These are phyloP conservation scores for Delphinus delphis DNA, from an alignment of 2,113 vertebrate species.

Conservation along the genomic window DNA sequence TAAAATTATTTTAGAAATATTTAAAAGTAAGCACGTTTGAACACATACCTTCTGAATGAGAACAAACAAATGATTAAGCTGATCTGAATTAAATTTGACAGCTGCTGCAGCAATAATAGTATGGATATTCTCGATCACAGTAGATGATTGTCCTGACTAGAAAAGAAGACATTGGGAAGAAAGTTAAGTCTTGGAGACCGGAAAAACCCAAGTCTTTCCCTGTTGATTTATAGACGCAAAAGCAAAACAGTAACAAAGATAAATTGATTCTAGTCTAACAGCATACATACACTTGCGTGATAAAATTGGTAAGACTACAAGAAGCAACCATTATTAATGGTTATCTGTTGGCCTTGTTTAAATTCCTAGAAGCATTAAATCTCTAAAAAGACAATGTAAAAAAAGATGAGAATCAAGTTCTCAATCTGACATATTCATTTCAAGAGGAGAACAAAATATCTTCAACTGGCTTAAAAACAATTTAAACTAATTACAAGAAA, in stretches of 20 bases:
- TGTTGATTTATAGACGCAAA: neutral
- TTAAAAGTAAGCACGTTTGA: neutral
- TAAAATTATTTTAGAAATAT: neutral
- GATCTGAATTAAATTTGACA: constrained; percentile 97
- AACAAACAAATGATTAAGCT: constrained; percentile 97
- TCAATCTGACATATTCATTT: constrained; percentile 1
- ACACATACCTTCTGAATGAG: constrained; percentile 95
- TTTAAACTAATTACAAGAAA: neutral
- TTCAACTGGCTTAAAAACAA: neutral
- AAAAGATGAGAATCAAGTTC: neutral
- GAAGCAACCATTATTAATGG: neutral
- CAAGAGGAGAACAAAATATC: constrained; percentile 38
- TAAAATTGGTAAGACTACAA: neutral
- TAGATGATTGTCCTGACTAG: constrained; percentile 97
- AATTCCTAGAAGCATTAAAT: neutral
- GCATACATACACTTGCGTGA: neutral
- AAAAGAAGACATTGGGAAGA: constrained; percentile 38
- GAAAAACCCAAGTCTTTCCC: neutral
- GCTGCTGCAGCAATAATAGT: constrained; percentile 98
- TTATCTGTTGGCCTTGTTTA: neutral
- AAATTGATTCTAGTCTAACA: neutral
- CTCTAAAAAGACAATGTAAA: neutral
- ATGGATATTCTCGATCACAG: constrained; percentile 99
- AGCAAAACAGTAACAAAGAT: neutral
- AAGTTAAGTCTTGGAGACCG: neutral